Evolutionary conservation across 2,888 invertebrate genomes (phyloP), one percentile per base, ranked within the genome.

Genomic region (Seira sanloemensis): DNA sequence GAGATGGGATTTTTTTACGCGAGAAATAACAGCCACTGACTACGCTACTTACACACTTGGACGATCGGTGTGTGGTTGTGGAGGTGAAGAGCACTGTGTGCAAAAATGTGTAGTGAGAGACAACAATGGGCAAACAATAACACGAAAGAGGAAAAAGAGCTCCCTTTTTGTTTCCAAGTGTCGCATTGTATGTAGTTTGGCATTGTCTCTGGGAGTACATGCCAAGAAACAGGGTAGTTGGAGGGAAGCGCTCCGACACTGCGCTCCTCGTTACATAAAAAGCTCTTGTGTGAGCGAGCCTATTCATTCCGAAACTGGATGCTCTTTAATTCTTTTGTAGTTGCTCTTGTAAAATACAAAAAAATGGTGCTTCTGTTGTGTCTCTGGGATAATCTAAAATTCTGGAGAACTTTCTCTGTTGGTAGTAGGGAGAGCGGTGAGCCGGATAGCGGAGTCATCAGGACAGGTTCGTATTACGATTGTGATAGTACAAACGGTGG

Each of bases 301-400:
- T n/a, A n/a, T n/a, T n/a, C n/a, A n/a, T n/a, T 50, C 2, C 50
- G n/a, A 50, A 50, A 50, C 50, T 50, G 50, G 50, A 50, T n/a
- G 50, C 50, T 50, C 50, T 50, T 37, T 37, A 37, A 37, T 37
- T 37, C 37, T 37, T 37, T 12, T 37, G 4, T n/a, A n/a, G n/a
- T n/a, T n/a, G n/a, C n/a, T n/a, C n/a, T n/a, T n/a, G n/a, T n/a
- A n/a, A 37, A 12, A 37, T 37, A 7, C 37, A 37, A 18, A 18
- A 73, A 71, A 84, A 84, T 84, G 84, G 84, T 84, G 19, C n/a
- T 84, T 25, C 25, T 84, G 9, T 26, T 84, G 74, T 84, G 84
- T 67, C 74, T 84, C 25, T 84, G 84, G 84, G 84, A 84, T 78
- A 84, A 84, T 54, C 69, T 84, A 7, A 84, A 84, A 74, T 84